Conservation (phyloP, 2,888 invertebrate genomes). For the Megalurothrips usitatus region DNA sequence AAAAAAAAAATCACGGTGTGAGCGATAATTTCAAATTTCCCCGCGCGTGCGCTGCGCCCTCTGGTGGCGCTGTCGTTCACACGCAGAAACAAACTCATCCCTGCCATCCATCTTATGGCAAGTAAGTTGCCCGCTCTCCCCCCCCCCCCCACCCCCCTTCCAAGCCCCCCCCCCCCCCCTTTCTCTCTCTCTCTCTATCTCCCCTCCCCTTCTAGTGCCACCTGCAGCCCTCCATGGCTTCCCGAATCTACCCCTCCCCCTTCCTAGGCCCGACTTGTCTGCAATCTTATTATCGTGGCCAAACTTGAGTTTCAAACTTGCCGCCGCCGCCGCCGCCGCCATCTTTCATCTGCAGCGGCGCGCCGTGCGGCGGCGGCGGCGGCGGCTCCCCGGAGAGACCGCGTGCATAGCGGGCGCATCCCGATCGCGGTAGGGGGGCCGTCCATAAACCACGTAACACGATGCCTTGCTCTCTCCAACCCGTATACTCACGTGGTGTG, state of each 20-base stretch:
- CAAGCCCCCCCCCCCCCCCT: not conserved
- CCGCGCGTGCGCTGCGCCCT: not conserved
- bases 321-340: not conserved
- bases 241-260: not conserved
- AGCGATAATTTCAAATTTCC: too few species aligned
- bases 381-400: too few species aligned
- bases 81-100: slow-evolving; percentile 13
- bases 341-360: not conserved
- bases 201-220: not conserved
- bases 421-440: too few species aligned
- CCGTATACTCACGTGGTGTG: too few species aligned
- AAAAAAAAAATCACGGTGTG: too few species aligned
- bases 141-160: not conserved
- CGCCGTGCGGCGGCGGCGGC: not conserved
- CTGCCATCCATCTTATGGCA: slow-evolving; percentile 15
- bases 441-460: too few species aligned
- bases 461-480: too few species aligned
- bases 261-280: not conserved
- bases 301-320: slow-evolving; percentile 25
- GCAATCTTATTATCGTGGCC: slow-evolving; percentile 26
- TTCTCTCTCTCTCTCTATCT: too few species aligned
- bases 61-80: not conserved
- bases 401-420: too few species aligned
- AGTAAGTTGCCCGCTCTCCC: too few species aligned
- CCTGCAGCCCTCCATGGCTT: not conserved